phyloP scores from a whole-genome alignment of 2,888 invertebrate genomes.

The Drosophila demipolita region DNA sequence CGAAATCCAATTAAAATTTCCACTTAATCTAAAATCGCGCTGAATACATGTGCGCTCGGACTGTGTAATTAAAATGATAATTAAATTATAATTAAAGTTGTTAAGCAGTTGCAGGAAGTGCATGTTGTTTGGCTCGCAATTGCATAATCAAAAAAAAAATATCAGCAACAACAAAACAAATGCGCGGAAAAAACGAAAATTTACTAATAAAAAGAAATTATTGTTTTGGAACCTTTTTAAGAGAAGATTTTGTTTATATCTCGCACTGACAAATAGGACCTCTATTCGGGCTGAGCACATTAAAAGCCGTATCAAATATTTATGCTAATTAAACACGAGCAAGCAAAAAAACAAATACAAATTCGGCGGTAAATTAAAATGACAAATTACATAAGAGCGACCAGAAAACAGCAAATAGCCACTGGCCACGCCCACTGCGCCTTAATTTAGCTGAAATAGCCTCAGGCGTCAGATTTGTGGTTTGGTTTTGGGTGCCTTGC shows the following conservation, averaged over 20 bases:
- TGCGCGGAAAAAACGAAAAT: background rate
- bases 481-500: background rate
- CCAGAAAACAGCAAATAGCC: constrained; percentile 26
- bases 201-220: constrained; percentile 30
- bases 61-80: constrained; percentile 72
- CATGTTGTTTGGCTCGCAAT: constrained; percentile 56
- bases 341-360: constrained; percentile 40
- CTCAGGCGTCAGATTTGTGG: constrained; percentile 13
- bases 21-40: constrained; percentile 55
- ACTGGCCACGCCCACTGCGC: background rate
- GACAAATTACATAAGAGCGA: constrained; percentile 56
- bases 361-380: constrained; percentile 64
- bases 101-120: constrained; percentile 51
- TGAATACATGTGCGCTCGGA: constrained; percentile 32
- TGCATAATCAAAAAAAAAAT: constrained; percentile 40
- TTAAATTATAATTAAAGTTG: constrained; percentile 72
- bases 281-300: constrained; percentile 1
- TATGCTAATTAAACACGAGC: constrained; percentile 66
- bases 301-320: constrained; percentile 50
- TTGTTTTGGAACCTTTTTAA: constrained; percentile 34
- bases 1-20: constrained; percentile 63
- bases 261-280: constrained; percentile 13
- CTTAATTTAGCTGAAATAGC: constrained; percentile 1
- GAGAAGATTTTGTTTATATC: constrained; percentile 33
- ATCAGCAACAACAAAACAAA: constrained; percentile 3